These are phyloP conservation scores for Chaetodon trifascialis DNA, from an alignment of 2,113 vertebrate genomes.

Conservation along the genomic window DNA sequence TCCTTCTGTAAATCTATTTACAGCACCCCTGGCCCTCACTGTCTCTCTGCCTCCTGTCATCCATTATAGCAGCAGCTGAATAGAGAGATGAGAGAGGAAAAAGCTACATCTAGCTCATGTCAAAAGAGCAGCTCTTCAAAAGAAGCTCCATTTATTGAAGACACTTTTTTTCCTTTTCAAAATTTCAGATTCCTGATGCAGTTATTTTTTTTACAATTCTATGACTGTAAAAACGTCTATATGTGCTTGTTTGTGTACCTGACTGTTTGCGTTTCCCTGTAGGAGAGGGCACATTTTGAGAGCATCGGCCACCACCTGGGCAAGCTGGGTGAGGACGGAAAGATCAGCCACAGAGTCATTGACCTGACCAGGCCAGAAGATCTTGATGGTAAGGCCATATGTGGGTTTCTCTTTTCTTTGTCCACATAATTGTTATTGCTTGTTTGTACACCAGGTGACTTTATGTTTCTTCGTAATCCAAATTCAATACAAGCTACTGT, in stretches of 20 bases:
- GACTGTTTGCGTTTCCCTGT: constrained; percentile 66
- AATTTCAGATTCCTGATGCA: constrained; percentile 59
- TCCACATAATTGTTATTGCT: background rate
- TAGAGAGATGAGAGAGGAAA: constrained; percentile 74
- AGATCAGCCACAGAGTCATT: constrained; percentile 96
- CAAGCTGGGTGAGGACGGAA: constrained; percentile 94
- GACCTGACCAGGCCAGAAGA: constrained; percentile 98
- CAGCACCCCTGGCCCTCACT: constrained; percentile 79
- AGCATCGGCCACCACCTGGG: constrained; percentile 92
- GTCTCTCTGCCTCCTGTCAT: constrained; percentile 75
- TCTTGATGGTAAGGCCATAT: constrained; percentile 91
- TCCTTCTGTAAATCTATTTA: constrained; percentile 83
- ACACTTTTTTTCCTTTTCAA: constrained; percentile 58
- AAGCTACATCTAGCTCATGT: constrained; percentile 72
- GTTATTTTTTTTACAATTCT: constrained; percentile 45
- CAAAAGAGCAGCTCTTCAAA: constrained; percentile 80
- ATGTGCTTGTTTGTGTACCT: constrained; percentile 55
- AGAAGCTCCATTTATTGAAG: constrained; percentile 71
- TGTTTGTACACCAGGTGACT: background rate
- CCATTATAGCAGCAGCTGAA: constrained; percentile 78
- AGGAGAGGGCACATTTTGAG: constrained; percentile 97
- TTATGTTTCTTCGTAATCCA: background rate
- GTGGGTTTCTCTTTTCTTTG: background rate
- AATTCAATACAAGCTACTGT: background rate
- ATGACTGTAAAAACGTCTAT: constrained; percentile 39